phyloP scores from a whole-genome alignment of 2,888 invertebrate genomes.

The Morpho achilles region DNA sequence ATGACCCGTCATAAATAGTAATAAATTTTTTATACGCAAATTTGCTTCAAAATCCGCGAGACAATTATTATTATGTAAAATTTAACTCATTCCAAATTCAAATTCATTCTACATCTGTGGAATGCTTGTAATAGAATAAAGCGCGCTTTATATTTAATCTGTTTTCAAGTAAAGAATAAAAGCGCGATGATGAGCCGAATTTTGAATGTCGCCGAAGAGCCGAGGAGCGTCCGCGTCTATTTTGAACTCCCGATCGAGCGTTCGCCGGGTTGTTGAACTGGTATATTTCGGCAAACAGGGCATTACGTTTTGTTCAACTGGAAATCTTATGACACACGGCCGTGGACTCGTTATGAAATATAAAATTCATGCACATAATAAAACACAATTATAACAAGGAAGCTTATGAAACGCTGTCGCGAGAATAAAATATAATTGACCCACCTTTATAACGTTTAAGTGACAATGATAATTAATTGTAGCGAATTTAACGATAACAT shows the following conservation, averaged over 20 bases:
- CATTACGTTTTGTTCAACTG: constrained; percentile 68
- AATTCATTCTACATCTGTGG: neutral
- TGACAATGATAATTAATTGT: constrained; percentile 54
- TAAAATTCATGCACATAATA: constrained; percentile 20
- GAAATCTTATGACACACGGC: constrained; percentile 49
- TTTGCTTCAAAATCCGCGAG: neutral
- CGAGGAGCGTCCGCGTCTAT: constrained; percentile 67
- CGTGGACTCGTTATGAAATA: constrained; percentile 46
- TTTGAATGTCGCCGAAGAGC: constrained; percentile 50
- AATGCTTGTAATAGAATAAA: neutral
- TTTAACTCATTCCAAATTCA: neutral
- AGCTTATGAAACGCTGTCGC: constrained; percentile 12
- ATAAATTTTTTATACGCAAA: too few species aligned
- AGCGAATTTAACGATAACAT: constrained; percentile 51
- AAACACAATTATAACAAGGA: constrained; percentile 16
- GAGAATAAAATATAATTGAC: constrained; percentile 16
- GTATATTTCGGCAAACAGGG: constrained; percentile 77
- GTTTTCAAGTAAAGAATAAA: constrained; percentile 29
- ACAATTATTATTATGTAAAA: too few species aligned
- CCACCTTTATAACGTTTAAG: constrained; percentile 18
- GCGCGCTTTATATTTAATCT: constrained; percentile 14
- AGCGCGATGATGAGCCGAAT: constrained; percentile 39
- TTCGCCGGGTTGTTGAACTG: constrained; percentile 77
- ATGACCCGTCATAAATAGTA: constrained; percentile 1
- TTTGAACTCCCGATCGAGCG: constrained; percentile 71